phyloP scores from a whole-genome alignment of 2,888 invertebrate genomes.

The Ophioninae sp. region DNA sequence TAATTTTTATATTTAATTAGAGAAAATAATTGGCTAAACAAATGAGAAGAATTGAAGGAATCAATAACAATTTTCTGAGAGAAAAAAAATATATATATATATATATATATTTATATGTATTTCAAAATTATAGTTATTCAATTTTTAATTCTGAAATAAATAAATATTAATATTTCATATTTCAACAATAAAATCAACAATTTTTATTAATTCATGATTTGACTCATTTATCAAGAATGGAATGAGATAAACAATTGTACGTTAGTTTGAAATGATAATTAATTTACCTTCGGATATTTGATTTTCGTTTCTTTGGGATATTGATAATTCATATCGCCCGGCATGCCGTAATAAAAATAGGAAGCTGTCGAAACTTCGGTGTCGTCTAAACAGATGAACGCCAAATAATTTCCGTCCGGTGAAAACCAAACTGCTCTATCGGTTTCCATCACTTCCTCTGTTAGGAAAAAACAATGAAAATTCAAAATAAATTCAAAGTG shows the following conservation, averaged over 20 bases:
- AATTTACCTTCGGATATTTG: constrained; percentile 89
- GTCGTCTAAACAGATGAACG: constrained; percentile 89
- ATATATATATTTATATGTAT: no score
- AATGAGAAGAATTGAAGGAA: no score
- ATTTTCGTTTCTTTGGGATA: constrained; percentile 87
- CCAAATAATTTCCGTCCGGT: constrained; percentile 85
- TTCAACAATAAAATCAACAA: no score
- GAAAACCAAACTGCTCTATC: constrained; percentile 92
- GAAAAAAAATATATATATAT: no score
- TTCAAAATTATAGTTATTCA: no score
- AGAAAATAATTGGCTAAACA: no score
- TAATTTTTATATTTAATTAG: no score
- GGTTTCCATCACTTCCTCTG: constrained; percentile 90
- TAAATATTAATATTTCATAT: no score
- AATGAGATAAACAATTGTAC: not conserved
- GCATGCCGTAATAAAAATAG: constrained; percentile 86
- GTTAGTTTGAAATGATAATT: not conserved
- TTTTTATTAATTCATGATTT: not conserved
- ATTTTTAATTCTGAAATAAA: no score
- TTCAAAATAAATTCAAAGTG: not conserved
- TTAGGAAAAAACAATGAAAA: constrained; percentile 66
- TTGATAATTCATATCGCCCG: constrained; percentile 83
- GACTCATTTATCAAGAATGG: not conserved
- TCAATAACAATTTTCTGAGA: no score
- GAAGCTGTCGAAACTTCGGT: constrained; percentile 85